A percentile compares a stretch with the other conserved stretches of the same genome.
phyloP scores from a whole-genome alignment of 1,140 invertebrate species.

The Vollenhovia emeryi region DNA sequence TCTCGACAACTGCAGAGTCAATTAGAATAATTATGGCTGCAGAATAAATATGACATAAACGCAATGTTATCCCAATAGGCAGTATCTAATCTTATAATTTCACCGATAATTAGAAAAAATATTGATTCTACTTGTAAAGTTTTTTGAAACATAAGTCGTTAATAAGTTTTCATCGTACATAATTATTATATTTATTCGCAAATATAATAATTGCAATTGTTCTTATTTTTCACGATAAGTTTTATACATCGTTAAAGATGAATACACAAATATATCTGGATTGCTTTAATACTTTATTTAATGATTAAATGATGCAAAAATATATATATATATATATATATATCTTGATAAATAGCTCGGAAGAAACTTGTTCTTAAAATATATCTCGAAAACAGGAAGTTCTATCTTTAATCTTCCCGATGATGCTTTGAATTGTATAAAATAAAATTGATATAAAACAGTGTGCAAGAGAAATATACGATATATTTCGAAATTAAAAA shows the following conservation, averaged over 20 bases:
- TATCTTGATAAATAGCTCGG: background rate
- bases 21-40: slow-evolving; percentile 5
- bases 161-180: background rate
- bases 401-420: background rate
- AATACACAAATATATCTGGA: background rate
- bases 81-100: background rate
- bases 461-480: background rate
- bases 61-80: slow-evolving; percentile 12
- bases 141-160: background rate
- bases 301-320: background rate
- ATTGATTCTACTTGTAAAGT: background rate
- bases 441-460: no score
- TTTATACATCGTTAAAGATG: background rate
- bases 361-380: background rate
- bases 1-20: background rate
- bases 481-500: background rate
- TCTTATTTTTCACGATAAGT: background rate
- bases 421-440: background rate
- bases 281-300: background rate
- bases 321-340: no score
- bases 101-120: background rate
- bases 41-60: slow-evolving; percentile 13
- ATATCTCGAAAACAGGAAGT: background rate
- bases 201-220: background rate
- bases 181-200: background rate